phyloP scores from a whole-genome alignment of 2,113 vertebrate genomes.

The Sigmodon hispidus region DNA sequence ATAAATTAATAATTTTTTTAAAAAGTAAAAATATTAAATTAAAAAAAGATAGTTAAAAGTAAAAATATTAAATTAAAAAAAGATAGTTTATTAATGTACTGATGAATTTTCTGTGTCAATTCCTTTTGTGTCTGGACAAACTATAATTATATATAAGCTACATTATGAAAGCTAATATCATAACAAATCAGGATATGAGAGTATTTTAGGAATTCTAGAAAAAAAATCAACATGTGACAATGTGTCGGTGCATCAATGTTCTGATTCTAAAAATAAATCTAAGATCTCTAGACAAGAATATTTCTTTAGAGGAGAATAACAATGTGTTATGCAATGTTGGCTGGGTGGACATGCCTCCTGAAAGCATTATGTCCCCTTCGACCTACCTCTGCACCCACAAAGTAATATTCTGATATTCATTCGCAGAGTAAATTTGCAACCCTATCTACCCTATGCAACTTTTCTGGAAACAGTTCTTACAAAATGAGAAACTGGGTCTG shows the following conservation, averaged over 20 bases:
- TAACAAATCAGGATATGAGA: not conserved
- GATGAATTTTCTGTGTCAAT: not conserved
- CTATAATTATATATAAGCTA: constrained; percentile 44
- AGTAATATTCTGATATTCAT: constrained; percentile 15
- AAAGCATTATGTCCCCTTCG: constrained; percentile 32
- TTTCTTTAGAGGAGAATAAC: constrained; percentile 8
- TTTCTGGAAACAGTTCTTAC: not conserved
- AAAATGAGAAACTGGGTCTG: not conserved
- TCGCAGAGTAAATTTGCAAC: not conserved
- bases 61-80: too few species aligned
- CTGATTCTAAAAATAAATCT: constrained; percentile 55
- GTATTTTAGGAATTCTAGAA: constrained; percentile 11
- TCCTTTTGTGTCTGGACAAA: constrained; percentile 27
- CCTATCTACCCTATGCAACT: not conserved
- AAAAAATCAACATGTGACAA: not conserved
- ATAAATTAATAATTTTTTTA: too few species aligned
- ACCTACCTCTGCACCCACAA: constrained; percentile 8
- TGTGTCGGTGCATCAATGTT: constrained; percentile 16
- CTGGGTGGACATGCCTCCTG: not conserved
- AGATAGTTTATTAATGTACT: constrained; percentile 38
- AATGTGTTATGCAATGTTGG: not conserved
- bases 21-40: too few species aligned
- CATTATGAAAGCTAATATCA: constrained; percentile 29
- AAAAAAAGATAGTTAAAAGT: too few species aligned
- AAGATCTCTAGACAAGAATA: constrained; percentile 14